Base-by-base conservation (phyloP, 92 coral and sea anemone species). In the Isaurus tuberculatus region DNA sequence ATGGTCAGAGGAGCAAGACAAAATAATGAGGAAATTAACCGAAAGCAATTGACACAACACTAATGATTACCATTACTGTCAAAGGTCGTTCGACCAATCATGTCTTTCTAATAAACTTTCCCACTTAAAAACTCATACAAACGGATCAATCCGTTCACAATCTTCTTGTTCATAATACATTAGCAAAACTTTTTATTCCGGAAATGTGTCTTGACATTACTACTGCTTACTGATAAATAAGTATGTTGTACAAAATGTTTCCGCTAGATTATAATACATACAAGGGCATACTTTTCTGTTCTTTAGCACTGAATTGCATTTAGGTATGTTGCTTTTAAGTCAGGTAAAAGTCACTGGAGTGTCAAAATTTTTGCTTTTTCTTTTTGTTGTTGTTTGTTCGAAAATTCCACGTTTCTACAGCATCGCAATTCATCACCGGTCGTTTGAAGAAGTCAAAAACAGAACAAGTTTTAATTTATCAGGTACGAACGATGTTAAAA, bases 361-460 rank as follows among this genome's bases (percentile, higher is more conserved):
- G 55, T n/a, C 81, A 49, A 49, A 0, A 34, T 60, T 85, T 63
- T 75, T 91, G 20, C 68, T 69, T 60, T 49, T 91, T 20, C 51
- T 91, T n/a, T 36, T 81, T 27, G 82, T 86, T 22, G 72, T 88
- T 15, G 80, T 91, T 28, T 94, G 91, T 33, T 84, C 92, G 61
- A 89, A 86, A 44, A 73, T 81, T 4, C 78, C 86, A 27, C 85
- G 89, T 51, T 90, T 94, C 94, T 94, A 92, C 87, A 90, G 68
- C 40, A 86, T 63, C 23, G 61, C 98, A 3, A 30, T 69, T 0
- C 86, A 90, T 48, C 92, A 97, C 70, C 94, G 99, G 99, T 90
- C 95, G 25, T 92, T 97, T 43, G 97, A 96, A 72, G 88, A 70
- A 14, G 70, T 86, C 49, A 58, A 28, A 67, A 77, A 71, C 36